Percentiles rank a stretch among this genome's conserved stretches.
phyloP scores from a whole-genome alignment of 2,888 invertebrate species.

The Graphium colonna region DNA sequence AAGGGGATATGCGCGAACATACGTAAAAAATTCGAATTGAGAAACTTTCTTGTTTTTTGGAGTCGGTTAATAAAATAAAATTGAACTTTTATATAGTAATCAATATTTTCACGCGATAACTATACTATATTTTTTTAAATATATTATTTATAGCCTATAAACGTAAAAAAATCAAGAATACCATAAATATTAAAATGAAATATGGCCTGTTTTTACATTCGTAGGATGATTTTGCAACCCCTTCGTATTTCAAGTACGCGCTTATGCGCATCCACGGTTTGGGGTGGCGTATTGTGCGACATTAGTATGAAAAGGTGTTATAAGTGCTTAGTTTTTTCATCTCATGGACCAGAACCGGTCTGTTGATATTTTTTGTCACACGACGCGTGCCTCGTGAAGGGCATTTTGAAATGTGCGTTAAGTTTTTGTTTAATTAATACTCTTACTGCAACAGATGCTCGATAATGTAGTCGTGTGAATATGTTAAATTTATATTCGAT shows the following conservation, averaged over 20 bases:
- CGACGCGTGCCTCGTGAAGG: neutral
- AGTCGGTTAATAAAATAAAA: too few species aligned
- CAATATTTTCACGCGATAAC: too few species aligned
- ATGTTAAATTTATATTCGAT: neutral
- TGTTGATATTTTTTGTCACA: slow-evolving; percentile 44
- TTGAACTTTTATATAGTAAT: too few species aligned
- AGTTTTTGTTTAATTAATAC: neutral
- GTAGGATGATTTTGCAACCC: slow-evolving; percentile 57
- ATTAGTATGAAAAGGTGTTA: slow-evolving; percentile 75
- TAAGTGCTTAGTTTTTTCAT: slow-evolving; percentile 64
- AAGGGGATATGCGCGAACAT: too few species aligned
- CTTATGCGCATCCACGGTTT: slow-evolving; percentile 71
- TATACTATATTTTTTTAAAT: too few species aligned
- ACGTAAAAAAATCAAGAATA: too few species aligned
- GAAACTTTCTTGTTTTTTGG: too few species aligned
- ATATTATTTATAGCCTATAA: too few species aligned
- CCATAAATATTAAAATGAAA: slow-evolving; percentile 32
- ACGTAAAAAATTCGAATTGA: too few species aligned
- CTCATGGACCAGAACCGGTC: slow-evolving; percentile 61
- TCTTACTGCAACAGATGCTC: neutral
- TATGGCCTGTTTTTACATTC: slow-evolving; percentile 47
- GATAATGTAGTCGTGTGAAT: neutral
- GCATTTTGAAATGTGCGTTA: neutral
- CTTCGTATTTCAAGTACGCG: slow-evolving; percentile 45
- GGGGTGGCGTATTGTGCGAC: slow-evolving; percentile 60